Percentiles rank a stretch among this genome's conserved stretches.
Conservation (phyloP, 2,797 vertebrate species). For the Vespertilio murinus region DNA sequence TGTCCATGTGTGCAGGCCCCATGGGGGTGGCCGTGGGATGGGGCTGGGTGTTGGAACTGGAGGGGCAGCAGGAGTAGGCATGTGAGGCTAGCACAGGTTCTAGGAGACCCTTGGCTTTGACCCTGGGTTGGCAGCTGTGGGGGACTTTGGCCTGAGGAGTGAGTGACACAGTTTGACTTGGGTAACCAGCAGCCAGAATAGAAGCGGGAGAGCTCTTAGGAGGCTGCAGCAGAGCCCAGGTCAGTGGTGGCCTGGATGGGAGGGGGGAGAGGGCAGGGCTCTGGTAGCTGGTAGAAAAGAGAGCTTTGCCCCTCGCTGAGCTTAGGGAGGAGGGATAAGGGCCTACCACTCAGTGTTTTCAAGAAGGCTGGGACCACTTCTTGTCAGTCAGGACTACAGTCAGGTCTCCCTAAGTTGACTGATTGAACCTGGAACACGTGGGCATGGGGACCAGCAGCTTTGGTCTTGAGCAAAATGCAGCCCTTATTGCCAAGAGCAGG, state of each 20-base stretch:
- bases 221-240: background rate
- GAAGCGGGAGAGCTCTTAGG: background rate
- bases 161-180: background rate
- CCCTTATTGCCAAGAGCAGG: background rate
- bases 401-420: background rate
- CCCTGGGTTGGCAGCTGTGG: background rate
- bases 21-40: background rate
- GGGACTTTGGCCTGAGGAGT: background rate
- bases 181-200: background rate
- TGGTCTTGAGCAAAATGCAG: background rate
- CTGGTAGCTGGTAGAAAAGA: no score
- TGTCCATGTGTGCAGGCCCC: background rate
- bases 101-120: background rate
- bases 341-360: no score
- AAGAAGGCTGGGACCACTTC: background rate
- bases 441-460: background rate
- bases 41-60: background rate
- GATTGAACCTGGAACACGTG: background rate
- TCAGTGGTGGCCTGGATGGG: background rate
- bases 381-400: background rate
- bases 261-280: no score
- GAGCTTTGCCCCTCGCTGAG: background rate
- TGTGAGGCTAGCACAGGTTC: background rate
- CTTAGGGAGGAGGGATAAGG: background rate
- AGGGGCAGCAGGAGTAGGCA: background rate